Conservation (phyloP, 2,113 vertebrate genomes). For the Cricetomys ansorgei region DNA sequence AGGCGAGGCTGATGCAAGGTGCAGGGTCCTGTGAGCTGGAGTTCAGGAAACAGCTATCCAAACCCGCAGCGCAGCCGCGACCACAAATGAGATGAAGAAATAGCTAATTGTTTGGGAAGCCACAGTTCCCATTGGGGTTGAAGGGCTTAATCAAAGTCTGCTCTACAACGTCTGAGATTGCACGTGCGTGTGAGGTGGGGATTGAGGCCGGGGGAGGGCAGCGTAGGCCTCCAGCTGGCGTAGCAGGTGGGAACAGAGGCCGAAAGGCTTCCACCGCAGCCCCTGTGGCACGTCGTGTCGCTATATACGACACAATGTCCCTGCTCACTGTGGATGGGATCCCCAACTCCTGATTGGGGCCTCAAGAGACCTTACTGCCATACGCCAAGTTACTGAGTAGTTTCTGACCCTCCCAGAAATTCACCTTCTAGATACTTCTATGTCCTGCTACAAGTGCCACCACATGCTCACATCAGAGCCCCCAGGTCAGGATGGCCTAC, state of each 20-base stretch:
- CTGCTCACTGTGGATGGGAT: not conserved
- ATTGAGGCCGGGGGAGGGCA: fast-evolving
- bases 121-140: not conserved
- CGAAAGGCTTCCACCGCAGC: too few relatives aligned
- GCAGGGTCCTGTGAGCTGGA: constrained; percentile 55
- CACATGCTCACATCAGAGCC: not conserved
- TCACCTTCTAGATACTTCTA: not conserved
- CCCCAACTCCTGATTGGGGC: not conserved
- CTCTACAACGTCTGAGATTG: not conserved
- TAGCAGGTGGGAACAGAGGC: not conserved
- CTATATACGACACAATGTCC: not conserved
- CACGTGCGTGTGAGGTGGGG: fast-evolving
- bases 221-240: not conserved
- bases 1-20: constrained; percentile 10
- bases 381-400: not conserved
- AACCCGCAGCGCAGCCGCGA: constrained; percentile 36
- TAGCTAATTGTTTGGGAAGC: constrained; percentile 32
- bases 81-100: constrained; percentile 53
- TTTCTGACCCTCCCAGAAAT: not conserved
- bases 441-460: not conserved
- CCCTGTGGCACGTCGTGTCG: too few relatives aligned
- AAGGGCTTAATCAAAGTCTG: not conserved
- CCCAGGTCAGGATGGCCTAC: too few relatives aligned
- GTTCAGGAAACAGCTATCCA: constrained; percentile 60
- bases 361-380: fast-evolving